A percentile compares a stretch with the other conserved stretches of the same genome.
These are phyloP conservation scores for Thysanoteuthis rhombus DNA, from an alignment of 2,888 invertebrate species.

Conservation along the genomic window DNA sequence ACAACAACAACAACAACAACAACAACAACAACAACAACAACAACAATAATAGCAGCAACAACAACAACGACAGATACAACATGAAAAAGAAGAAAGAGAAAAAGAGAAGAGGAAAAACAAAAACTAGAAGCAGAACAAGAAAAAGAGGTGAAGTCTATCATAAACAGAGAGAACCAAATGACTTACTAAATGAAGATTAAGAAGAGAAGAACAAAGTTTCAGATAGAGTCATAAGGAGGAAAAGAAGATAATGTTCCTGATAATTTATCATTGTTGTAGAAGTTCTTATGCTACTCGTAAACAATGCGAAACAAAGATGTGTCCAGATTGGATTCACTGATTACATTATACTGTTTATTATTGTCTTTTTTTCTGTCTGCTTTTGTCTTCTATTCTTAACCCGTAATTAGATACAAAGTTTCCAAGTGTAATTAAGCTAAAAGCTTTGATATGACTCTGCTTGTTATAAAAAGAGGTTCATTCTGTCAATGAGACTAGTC, in stretches of 20 bases:
- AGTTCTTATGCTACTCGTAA: not conserved
- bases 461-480: not conserved
- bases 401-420: not conserved
- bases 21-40: too few species aligned
- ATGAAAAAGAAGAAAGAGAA: not conserved
- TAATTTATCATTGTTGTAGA: not conserved
- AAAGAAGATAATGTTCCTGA: not conserved
- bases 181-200: not conserved
- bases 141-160: not conserved
- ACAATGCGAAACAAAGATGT: not conserved
- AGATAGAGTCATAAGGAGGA: not conserved
- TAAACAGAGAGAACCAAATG: not conserved
- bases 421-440: conserved; percentile 12
- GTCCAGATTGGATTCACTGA: conserved; percentile 12
- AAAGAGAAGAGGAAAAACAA: not conserved
- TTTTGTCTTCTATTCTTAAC: conserved; percentile 12
- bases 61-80: too few species aligned
- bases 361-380: not conserved
- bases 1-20: too few species aligned
- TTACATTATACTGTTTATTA: not conserved
- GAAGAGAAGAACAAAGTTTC: not conserved
- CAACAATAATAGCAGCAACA: too few species aligned
- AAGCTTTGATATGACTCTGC: not conserved
- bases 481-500: not conserved
- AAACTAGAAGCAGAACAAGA: not conserved